Conservation (phyloP, 2,888 invertebrate genomes). For the Amblyjoppa fuscipennis region DNA sequence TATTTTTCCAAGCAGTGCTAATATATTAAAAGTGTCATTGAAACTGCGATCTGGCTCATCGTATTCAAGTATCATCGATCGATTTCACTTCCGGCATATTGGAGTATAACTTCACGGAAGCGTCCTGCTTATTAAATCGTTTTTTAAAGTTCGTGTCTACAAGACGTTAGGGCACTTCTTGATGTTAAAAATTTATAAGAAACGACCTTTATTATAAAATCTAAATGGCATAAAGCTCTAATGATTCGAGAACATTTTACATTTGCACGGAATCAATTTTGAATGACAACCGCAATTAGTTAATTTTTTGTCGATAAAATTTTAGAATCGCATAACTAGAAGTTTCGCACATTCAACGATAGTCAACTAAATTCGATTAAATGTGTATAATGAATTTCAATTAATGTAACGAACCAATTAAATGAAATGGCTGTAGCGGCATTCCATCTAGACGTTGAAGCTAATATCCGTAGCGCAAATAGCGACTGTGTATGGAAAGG, state of each 20-base stretch:
- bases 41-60: no score
- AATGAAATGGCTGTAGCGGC: conserved; percentile 67
- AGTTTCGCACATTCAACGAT: conserved; percentile 59
- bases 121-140: no score
- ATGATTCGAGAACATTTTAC: conserved; percentile 27
- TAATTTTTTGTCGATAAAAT: conserved; percentile 54
- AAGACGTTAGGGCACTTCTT: no score
- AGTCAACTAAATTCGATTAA: conserved; percentile 51
- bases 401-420: conserved; percentile 82
- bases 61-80: no score
- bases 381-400: conserved; percentile 78
- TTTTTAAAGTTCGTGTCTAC: no score
- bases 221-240: not conserved
- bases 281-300: conserved; percentile 56
- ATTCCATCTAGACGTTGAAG: conserved; percentile 53
- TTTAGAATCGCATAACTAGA: conserved; percentile 44
- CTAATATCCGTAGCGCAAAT: conserved; percentile 49
- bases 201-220: no score
- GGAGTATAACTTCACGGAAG: no score
- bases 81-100: no score
- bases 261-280: conserved; percentile 56
- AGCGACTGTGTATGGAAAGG: conserved; percentile 40
- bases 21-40: no score
- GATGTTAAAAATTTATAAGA: no score
- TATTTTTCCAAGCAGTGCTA: no score